Base-by-base conservation (phyloP, 2,797 vertebrate species). In the Nothura maculosa region DNA sequence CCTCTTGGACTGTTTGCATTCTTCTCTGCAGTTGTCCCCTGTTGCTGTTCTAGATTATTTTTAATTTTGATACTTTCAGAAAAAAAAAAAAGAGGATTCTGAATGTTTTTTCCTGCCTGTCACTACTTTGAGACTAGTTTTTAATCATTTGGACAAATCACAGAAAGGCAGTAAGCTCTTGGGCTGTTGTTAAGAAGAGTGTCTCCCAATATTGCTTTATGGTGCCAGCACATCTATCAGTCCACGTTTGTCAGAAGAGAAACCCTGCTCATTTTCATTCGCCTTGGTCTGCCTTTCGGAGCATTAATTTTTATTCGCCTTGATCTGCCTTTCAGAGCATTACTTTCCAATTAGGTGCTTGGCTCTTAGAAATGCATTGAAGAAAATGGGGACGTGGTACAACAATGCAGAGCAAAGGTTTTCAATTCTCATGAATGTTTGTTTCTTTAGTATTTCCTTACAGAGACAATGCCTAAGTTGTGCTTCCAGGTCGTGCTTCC, bases 161-260 rank as follows among this genome's bases (percentile, higher is more conserved):
- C 81, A 77, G 4, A 30, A 86, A 52, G 34, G 36, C 15, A 12
- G n/a, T 68, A 17, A 70, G 28, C 38, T 63, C 27, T 86, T 2
- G 5, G 30, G 15, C 75, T 43, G 14, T 10, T 81, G 0, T 40
- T 54, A 67, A 89, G 30, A 52, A 52, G 30, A 52, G 5, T 50
- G 52, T 22, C 24, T 81, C 80, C 61, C 45, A 43, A 52, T 12
- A 12, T 9, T 70, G 19, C 38, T 87, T 57, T n/a, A 3, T 43
- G 40, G 61, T 47, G 18, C 27, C 52, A 62, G 27, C 57, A 70
- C 57, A 57, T 15, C 34, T 75, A 27, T 40, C 54, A 64, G 64
- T 57, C 27, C 85, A 32, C 11, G 4, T 82, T 87, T 81, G 30
- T 66, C 40, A 74, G 57, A 61, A 43, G 40, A 87, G 61, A 89